A percentile compares a stretch with the other conserved stretches of the same genome.
Conservation (phyloP, 2,888 invertebrate genomes). For the Oligia latruncula region DNA sequence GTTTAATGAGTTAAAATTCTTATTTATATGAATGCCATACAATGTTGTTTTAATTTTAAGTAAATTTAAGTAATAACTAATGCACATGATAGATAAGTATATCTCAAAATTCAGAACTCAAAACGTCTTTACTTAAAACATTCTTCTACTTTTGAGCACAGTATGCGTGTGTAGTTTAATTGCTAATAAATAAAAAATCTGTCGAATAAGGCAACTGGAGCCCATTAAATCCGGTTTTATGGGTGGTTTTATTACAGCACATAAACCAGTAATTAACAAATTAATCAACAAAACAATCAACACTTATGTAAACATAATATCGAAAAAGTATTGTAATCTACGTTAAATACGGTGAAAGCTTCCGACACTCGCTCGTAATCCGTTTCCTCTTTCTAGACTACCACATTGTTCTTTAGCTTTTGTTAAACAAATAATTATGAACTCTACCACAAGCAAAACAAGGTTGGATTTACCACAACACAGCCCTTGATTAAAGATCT, state of each 20-base stretch:
- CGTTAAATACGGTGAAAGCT: conserved; percentile 81
- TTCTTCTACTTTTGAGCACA: not conserved
- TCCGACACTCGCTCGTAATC: conserved; percentile 81
- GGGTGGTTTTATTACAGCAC: conserved; percentile 34
- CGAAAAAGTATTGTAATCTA: conserved; percentile 77
- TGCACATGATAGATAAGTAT: not conserved
- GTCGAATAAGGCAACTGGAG: conserved; percentile 25
- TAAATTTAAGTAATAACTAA: not conserved
- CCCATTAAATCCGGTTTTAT: conserved; percentile 28
- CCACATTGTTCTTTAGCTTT: conserved; percentile 77
- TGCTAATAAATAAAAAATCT: conserved; percentile 37
- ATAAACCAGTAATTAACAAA: conserved; percentile 52
- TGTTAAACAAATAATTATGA: conserved; percentile 62
- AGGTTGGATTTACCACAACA: conserved; percentile 61
- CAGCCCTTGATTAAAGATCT: conserved; percentile 74
- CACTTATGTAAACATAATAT: conserved; percentile 65
- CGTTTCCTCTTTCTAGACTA: conserved; percentile 79
- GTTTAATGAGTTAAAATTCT: not conserved
- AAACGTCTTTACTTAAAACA: not conserved
- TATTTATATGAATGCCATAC: not conserved
- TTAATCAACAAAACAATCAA: conserved; percentile 59
- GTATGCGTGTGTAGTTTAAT: conserved; percentile 22
- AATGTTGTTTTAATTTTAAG: not conserved
- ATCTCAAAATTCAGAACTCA: not conserved
- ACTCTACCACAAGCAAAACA: conserved; percentile 58